A percentile compares a stretch with the other conserved stretches of the same genome.
phyloP scores from a whole-genome alignment of 2,888 invertebrate genomes.

The Sphaeridia pumilis region DNA sequence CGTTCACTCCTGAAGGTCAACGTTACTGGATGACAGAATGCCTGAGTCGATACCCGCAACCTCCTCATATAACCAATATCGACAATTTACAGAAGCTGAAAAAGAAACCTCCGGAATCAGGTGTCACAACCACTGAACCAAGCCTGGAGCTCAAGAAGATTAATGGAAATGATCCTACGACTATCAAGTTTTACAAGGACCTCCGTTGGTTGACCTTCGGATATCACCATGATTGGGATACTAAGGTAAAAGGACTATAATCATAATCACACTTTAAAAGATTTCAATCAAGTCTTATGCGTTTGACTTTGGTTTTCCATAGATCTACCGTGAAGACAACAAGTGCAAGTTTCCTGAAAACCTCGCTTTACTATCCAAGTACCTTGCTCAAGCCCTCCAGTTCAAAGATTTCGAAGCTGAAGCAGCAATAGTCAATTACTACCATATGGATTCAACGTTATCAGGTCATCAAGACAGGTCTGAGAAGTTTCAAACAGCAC shows the following conservation, averaged over 20 bases:
- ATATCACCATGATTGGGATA: constrained; percentile 96
- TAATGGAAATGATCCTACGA: neutral
- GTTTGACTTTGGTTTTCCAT: too few relatives aligned
- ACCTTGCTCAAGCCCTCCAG: constrained; percentile 51
- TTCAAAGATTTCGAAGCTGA: constrained; percentile 59
- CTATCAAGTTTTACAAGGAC: constrained; percentile 40
- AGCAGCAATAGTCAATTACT: constrained; percentile 94
- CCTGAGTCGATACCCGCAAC: constrained; percentile 63
- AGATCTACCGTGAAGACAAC: constrained; percentile 59
- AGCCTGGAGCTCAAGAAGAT: neutral
- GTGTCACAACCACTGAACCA: too few relatives aligned
- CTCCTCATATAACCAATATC: constrained; percentile 56
- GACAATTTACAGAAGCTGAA: constrained; percentile 40
- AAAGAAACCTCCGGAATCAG: neutral
- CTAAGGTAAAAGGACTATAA: constrained; percentile 75
- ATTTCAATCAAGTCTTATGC: too few relatives aligned
- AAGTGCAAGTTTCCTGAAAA: constrained; percentile 63
- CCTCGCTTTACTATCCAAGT: constrained; percentile 51
- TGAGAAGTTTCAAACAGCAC: constrained; percentile 70
- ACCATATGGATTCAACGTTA: constrained; percentile 81
- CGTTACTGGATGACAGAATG: constrained; percentile 71
- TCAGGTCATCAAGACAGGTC: constrained; percentile 93
- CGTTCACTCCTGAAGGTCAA: constrained; percentile 65
- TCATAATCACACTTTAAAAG: too few relatives aligned
- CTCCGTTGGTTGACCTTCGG: constrained; percentile 92